phyloP scores from a whole-genome alignment of 2,113 vertebrate species.

The Tragelaphus buxtoni region DNA sequence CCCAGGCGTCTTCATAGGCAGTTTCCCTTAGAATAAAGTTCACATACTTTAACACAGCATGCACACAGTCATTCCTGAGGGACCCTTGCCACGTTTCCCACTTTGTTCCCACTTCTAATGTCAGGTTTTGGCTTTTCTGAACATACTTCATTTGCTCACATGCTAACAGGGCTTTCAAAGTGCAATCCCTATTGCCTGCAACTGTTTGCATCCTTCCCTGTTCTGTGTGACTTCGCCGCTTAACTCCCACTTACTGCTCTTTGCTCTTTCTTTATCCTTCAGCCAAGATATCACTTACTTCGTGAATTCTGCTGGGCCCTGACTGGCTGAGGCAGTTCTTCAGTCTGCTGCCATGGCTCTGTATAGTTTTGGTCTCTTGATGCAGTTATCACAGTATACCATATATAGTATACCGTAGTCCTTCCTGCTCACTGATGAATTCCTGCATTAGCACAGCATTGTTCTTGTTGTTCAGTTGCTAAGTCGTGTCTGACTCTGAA shows the following conservation, averaged over 20 bases:
- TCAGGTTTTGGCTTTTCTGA: background rate
- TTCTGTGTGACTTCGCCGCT: background rate
- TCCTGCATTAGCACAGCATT: background rate
- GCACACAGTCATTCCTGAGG: accelerated
- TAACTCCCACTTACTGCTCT: background rate
- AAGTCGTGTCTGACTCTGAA: background rate
- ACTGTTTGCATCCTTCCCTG: background rate
- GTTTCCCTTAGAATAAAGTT: background rate
- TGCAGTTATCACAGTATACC: background rate
- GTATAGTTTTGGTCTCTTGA: background rate
- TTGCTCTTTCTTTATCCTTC: background rate
- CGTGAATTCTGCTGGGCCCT: background rate
- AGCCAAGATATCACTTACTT: background rate
- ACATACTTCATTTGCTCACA: background rate
- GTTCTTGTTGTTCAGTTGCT: background rate
- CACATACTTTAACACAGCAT: background rate
- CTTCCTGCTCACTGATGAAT: background rate
- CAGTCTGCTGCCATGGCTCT: too few species aligned
- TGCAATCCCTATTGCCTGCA: too few species aligned
- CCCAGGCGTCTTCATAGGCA: background rate
- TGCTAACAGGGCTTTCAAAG: background rate
- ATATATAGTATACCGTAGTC: background rate
- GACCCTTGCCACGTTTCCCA: background rate
- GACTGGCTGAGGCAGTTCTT: background rate
- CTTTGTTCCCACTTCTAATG: background rate